Evolutionary conservation across 2,888 invertebrate genomes (phyloP).

Genomic region (Pimpla rufipes): DNA sequence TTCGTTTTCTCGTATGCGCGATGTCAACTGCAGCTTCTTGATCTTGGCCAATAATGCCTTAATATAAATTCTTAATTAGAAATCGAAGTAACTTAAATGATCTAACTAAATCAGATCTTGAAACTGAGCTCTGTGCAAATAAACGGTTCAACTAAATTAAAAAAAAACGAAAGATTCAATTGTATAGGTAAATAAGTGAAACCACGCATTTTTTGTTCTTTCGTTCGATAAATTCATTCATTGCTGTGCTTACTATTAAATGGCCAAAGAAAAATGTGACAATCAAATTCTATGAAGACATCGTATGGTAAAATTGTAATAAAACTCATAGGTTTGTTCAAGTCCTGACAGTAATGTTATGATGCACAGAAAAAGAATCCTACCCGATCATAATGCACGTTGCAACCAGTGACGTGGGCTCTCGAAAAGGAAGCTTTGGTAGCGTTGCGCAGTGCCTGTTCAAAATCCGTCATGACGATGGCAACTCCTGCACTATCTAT

Average conservation of each 20-base stretch:
- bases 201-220: too few relatives aligned
- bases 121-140: background rate
- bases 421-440: background rate
- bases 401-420: constrained; percentile 36
- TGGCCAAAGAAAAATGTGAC: too few relatives aligned
- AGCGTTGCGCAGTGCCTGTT: constrained; percentile 43
- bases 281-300: too few relatives aligned
- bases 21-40: background rate
- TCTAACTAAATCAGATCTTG: background rate
- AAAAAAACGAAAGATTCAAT: too few relatives aligned
- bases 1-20: background rate
- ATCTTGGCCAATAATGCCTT: constrained; percentile 34
- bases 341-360: background rate
- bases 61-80: background rate
- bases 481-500: background rate
- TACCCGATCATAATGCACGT: constrained; percentile 38
- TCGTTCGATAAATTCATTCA: too few relatives aligned
- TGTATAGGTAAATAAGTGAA: too few relatives aligned
- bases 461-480: constrained; percentile 34
- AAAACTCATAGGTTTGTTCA: background rate
- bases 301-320: background rate
- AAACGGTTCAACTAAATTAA: too few relatives aligned
- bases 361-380: background rate
- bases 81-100: background rate
- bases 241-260: too few relatives aligned